Conservation (phyloP, 2,797 vertebrate species). For the Spinus olivaceus region DNA sequence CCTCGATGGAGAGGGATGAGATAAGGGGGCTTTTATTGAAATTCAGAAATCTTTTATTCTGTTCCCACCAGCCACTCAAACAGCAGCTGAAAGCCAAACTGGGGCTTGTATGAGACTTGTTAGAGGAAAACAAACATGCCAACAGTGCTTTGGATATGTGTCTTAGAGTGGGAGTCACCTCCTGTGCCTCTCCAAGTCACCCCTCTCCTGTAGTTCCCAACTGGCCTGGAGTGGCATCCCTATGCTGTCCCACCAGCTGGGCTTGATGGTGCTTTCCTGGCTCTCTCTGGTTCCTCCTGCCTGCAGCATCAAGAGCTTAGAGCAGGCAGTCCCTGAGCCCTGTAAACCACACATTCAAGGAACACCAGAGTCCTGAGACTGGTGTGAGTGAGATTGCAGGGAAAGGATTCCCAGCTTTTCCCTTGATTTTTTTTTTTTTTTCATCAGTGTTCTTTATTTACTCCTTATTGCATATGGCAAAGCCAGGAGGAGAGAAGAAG, state of each 20-base stretch:
- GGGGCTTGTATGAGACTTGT: neutral
- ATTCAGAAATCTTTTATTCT: neutral
- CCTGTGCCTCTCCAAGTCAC: neutral
- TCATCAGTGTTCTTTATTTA: conserved; percentile 44
- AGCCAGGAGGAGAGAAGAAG: conserved; percentile 44
- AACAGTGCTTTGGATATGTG: neutral
- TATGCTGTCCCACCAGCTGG: neutral
- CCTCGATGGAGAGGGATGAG: neutral
- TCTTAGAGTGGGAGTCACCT: neutral
- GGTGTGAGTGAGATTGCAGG: neutral
- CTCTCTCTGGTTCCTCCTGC: neutral
- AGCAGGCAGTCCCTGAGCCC: neutral
- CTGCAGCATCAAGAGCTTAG: neutral
- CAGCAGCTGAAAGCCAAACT: neutral
- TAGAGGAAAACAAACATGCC: neutral
- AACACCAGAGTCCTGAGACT: neutral
- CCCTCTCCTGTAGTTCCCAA: neutral
- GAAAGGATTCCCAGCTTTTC: neutral
- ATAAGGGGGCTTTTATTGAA: neutral
- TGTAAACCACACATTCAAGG: neutral
- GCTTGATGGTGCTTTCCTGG: neutral
- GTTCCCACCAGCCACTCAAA: neutral
- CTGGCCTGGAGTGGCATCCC: neutral
- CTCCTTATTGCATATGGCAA: conserved; percentile 50
- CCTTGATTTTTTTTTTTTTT: neutral